Evolutionary conservation across 2,797 vertebrate genomes (phyloP).

Genomic region (Sebastes steindachneri): DNA sequence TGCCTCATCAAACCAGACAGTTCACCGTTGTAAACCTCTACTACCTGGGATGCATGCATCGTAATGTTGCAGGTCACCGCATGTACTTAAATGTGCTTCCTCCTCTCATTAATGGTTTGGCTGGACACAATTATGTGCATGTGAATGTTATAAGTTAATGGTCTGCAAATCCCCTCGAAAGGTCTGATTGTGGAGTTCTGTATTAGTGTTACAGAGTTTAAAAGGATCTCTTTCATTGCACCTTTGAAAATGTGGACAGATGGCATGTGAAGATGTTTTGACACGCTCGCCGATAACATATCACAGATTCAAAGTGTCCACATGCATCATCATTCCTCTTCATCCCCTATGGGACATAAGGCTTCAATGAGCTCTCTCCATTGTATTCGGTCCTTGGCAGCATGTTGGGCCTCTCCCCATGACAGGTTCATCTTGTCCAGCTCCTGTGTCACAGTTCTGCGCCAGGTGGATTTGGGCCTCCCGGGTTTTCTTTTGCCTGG

Average conservation of each 20-base stretch:
- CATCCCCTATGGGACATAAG: no score
- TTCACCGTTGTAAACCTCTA: not conserved
- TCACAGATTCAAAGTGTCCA: conserved; percentile 13
- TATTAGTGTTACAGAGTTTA: not conserved
- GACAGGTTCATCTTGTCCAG: no score
- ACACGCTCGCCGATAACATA: not conserved
- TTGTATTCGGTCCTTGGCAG: no score
- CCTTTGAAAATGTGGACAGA: conserved; percentile 32
- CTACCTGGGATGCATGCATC: not conserved
- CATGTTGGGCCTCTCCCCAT: no score
- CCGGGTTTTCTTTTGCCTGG: no score
- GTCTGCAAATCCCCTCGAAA: not conserved
- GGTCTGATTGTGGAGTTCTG: not conserved
- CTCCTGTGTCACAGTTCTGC: no score
- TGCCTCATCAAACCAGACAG: not conserved
- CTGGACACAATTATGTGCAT: not conserved
- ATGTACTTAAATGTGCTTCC: not conserved
- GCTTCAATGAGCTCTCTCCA: no score
- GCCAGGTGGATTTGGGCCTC: no score
- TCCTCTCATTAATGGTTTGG: not conserved
- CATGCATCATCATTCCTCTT: no score
- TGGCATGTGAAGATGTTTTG: conserved; percentile 34
- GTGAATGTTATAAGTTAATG: not conserved
- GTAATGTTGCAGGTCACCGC: not conserved
- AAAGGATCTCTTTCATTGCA: not conserved